Conservation (phyloP, 2,113 vertebrate genomes). For the Oxygymnocypris stewartii region DNA sequence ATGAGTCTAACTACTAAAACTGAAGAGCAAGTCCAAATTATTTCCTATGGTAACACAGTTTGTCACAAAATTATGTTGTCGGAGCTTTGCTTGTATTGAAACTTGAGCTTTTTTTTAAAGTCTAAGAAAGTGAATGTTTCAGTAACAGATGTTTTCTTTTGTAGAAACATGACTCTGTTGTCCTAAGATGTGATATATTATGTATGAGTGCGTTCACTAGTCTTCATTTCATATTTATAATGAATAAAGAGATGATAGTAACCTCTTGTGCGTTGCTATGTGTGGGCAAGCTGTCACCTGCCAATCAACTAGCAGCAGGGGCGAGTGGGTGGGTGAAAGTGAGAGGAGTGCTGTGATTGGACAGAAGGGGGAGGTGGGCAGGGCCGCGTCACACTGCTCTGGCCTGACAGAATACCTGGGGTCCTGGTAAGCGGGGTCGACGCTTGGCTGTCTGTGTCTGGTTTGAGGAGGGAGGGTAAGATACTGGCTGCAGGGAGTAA, state of each 20-base stretch:
- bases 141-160: background rate
- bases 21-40: background rate
- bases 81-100: background rate
- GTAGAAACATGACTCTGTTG: background rate
- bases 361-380: background rate
- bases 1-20: background rate
- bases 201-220: background rate
- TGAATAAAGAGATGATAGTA: background rate
- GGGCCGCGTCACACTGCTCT: conserved; percentile 38
- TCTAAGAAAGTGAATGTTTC: background rate
- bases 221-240: background rate
- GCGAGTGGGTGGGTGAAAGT: conserved; percentile 10
- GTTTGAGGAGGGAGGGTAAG: conserved; percentile 82
- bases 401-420: conserved; percentile 79
- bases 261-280: conserved; percentile 72
- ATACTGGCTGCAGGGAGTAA: conserved; percentile 76
- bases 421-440: conserved; percentile 78
- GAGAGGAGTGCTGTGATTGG: background rate
- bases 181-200: background rate
- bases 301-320: background rate
- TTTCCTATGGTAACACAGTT: background rate
- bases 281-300: conserved; percentile 69
- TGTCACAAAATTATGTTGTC: background rate
- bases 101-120: background rate
- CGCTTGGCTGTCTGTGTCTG: conserved; percentile 74